These are phyloP conservation scores for Eupithecia dodoneata DNA, from an alignment of 2,888 invertebrate species.

Conservation along the genomic window DNA sequence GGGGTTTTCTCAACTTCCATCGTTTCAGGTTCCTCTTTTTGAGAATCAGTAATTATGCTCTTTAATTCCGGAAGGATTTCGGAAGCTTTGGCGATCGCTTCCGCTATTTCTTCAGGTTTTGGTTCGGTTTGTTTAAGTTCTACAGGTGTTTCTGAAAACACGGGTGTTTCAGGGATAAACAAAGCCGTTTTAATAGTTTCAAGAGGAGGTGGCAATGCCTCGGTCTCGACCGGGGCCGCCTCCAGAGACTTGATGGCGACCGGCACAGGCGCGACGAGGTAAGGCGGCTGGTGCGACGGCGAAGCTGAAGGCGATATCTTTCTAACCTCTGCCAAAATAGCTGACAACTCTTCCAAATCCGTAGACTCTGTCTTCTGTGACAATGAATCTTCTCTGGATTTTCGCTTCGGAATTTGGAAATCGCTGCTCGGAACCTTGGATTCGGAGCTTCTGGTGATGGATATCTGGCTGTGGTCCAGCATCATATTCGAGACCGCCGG, in stretches of 20 bases:
- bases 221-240: constrained; percentile 61
- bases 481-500: constrained; percentile 60
- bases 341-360: constrained; percentile 64
- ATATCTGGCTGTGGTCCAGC: constrained; percentile 74
- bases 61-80: constrained; percentile 33
- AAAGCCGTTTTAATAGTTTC: constrained; percentile 62
- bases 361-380: constrained; percentile 70
- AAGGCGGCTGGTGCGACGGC: constrained; percentile 60
- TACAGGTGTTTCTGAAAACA: constrained; percentile 58
- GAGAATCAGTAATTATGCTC: constrained; percentile 26
- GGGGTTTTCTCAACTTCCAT: constrained; percentile 44
- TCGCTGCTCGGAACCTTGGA: constrained; percentile 58
- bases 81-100: constrained; percentile 38
- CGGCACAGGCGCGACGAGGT: constrained; percentile 62
- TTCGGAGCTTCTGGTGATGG: constrained; percentile 69
- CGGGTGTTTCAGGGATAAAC: constrained; percentile 56
- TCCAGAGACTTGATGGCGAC: constrained; percentile 67
- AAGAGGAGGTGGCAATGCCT: constrained; percentile 67
- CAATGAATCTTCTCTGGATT: constrained; percentile 66
- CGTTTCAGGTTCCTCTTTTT: constrained; percentile 41
- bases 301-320: constrained; percentile 61
- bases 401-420: constrained; percentile 63
- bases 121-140: constrained; percentile 23
- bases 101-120: constrained; percentile 37
- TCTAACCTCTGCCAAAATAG: constrained; percentile 60